phyloP scores from a whole-genome alignment of 2,113 vertebrate genomes.

The Lepus americanus region DNA sequence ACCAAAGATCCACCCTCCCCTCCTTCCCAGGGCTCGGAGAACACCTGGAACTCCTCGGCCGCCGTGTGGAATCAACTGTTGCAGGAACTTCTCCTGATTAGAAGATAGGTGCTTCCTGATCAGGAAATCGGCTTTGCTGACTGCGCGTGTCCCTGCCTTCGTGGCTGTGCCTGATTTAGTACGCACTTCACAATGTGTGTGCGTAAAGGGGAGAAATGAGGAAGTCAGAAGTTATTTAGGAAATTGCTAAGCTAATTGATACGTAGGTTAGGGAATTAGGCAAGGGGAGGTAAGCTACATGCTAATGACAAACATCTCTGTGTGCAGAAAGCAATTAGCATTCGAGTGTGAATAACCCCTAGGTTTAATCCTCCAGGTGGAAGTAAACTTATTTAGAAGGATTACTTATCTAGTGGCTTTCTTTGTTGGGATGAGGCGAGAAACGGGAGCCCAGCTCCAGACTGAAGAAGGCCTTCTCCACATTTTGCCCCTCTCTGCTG shows the following conservation, averaged over 20 bases:
- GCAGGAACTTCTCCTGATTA: not conserved
- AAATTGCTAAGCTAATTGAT: slow-evolving; percentile 33
- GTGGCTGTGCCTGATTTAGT: not conserved
- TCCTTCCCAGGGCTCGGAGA: not conserved
- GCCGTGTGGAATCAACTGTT: not conserved
- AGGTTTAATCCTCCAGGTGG: not conserved
- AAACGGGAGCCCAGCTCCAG: not conserved
- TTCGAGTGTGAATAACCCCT: not conserved
- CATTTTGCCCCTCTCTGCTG: not conserved
- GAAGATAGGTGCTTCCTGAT: not conserved
- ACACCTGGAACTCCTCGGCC: not conserved
- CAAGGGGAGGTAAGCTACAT: not conserved
- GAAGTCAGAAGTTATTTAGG: slow-evolving; percentile 30
- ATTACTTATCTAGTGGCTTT: not conserved
- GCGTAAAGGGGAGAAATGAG: slow-evolving; percentile 20
- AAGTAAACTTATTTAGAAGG: slow-evolving; percentile 21
- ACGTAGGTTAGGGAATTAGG: slow-evolving; percentile 28
- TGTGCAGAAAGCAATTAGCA: slow-evolving; percentile 15
- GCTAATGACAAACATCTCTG: not conserved
- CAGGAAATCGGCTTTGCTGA: not conserved
- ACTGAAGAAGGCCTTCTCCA: not conserved
- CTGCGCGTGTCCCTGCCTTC: not conserved
- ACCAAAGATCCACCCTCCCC: not conserved
- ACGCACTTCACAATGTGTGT: not conserved
- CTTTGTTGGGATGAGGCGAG: not conserved